Evolutionary conservation across 2,797 vertebrate species (phyloP).

Genomic region (Pseudochaenichthys georgianus): DNA sequence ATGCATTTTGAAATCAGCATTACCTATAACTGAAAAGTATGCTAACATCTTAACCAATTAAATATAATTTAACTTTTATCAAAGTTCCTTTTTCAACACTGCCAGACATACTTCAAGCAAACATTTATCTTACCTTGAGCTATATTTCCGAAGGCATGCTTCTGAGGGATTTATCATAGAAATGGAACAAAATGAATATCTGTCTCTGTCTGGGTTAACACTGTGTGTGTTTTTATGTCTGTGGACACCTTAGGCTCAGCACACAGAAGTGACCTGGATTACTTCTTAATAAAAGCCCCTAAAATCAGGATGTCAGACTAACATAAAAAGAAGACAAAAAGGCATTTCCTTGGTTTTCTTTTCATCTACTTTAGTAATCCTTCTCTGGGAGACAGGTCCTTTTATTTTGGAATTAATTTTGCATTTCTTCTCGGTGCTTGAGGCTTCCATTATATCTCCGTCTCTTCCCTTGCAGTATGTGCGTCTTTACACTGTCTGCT

Average conservation of each 20-base stretch:
- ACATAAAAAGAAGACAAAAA: slow-evolving; percentile 3
- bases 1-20: slow-evolving; percentile 29
- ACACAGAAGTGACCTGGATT: slow-evolving; percentile 16
- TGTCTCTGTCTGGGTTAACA: slow-evolving; percentile 40
- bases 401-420: slow-evolving; percentile 6
- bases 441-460: slow-evolving; percentile 34
- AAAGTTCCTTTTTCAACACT: slow-evolving; percentile 29
- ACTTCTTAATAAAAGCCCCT: slow-evolving; percentile 7
- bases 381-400: background rate
- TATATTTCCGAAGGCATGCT: slow-evolving; percentile 62
- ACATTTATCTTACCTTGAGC: slow-evolving; percentile 60
- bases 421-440: slow-evolving; percentile 34
- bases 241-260: slow-evolving; percentile 7
- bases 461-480: slow-evolving; percentile 40
- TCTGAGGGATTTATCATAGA: slow-evolving; percentile 68
- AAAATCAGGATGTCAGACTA: background rate
- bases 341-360: background rate
- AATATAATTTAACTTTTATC: slow-evolving; percentile 2
- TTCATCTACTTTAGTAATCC: background rate
- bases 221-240: slow-evolving; percentile 24
- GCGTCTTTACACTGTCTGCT: slow-evolving; percentile 66
- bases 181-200: slow-evolving; percentile 48
- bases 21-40: slow-evolving; percentile 4
- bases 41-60: slow-evolving; percentile 19
- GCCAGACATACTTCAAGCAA: slow-evolving; percentile 37